phyloP scores from a whole-genome alignment of 2,888 invertebrate species.

The Eulithis testata region DNA sequence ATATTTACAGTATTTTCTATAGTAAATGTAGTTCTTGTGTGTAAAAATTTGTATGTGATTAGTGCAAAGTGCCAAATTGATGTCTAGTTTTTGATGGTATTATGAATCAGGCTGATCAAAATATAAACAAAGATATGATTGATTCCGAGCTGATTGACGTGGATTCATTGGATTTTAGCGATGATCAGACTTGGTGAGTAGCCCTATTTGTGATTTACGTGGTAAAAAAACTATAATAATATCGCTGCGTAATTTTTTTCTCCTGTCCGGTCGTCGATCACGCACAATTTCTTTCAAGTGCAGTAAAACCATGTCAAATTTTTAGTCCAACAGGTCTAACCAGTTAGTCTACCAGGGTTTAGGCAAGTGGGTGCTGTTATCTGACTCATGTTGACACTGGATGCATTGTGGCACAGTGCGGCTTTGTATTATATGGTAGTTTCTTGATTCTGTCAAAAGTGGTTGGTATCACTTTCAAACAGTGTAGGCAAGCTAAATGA shows the following conservation, averaged over 20 bases:
- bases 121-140: slow-evolving; percentile 84
- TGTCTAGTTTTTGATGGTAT: slow-evolving; percentile 70
- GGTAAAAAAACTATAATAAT: slow-evolving; percentile 17
- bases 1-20: slow-evolving; percentile 69
- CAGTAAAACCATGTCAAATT: slow-evolving; percentile 44
- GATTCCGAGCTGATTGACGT: slow-evolving; percentile 84
- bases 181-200: slow-evolving; percentile 86
- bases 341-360: slow-evolving; percentile 37
- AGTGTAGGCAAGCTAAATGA: too few relatives aligned
- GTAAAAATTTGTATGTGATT: slow-evolving; percentile 70
- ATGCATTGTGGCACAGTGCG: slow-evolving; percentile 7
- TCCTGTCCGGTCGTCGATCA: slow-evolving; percentile 49
- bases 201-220: slow-evolving; percentile 21
- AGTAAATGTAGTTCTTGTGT: slow-evolving; percentile 71
- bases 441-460: background rate
- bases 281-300: slow-evolving; percentile 49
- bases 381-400: slow-evolving; percentile 32
- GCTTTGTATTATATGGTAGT: background rate
- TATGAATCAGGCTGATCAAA: slow-evolving; percentile 81
- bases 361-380: slow-evolving; percentile 33
- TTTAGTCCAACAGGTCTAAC: slow-evolving; percentile 46
- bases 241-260: slow-evolving; percentile 43
- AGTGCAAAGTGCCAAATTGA: slow-evolving; percentile 80
- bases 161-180: slow-evolving; percentile 81
- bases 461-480: background rate